Evolutionary conservation across 2,113 vertebrate genomes (phyloP).

Genomic region (Chloebia gouldiae): DNA sequence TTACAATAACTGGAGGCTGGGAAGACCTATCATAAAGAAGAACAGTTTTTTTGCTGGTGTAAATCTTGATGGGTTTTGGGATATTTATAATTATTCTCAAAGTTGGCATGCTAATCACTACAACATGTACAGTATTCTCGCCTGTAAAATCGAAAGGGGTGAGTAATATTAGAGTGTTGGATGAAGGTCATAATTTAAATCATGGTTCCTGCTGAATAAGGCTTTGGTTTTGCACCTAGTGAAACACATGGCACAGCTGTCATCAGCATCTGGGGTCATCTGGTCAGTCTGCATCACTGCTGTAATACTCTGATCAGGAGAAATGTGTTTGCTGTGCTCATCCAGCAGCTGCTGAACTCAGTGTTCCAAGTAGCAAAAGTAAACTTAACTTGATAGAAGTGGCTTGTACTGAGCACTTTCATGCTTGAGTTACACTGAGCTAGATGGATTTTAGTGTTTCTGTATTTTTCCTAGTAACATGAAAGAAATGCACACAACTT

Average conservation of each 20-base stretch:
- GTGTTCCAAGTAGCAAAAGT: background rate
- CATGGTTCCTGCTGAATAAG: background rate
- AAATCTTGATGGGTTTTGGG: conserved; percentile 80
- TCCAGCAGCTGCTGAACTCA: background rate
- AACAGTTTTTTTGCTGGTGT: conserved; percentile 83
- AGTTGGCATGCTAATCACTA: conserved; percentile 65
- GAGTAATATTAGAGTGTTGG: conserved; percentile 16
- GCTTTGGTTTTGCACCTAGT: background rate
- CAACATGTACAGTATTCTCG: conserved; percentile 81
- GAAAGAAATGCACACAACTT: background rate
- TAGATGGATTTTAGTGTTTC: background rate
- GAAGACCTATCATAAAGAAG: conserved; percentile 76
- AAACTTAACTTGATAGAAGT: background rate
- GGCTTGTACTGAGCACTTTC: background rate
- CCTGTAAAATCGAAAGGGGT: conserved; percentile 94
- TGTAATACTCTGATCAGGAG: background rate
- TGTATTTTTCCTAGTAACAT: background rate
- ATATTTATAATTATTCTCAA: conserved; percentile 65
- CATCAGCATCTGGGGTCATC: background rate
- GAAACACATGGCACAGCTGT: background rate
- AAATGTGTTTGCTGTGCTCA: background rate
- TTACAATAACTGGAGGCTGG: conserved; percentile 88
- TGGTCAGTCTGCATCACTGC: background rate
- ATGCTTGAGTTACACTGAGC: background rate
- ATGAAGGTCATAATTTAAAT: background rate